Base-by-base conservation (phyloP, 2,797 vertebrate genomes). In the Spinus olivaceus region DNA sequence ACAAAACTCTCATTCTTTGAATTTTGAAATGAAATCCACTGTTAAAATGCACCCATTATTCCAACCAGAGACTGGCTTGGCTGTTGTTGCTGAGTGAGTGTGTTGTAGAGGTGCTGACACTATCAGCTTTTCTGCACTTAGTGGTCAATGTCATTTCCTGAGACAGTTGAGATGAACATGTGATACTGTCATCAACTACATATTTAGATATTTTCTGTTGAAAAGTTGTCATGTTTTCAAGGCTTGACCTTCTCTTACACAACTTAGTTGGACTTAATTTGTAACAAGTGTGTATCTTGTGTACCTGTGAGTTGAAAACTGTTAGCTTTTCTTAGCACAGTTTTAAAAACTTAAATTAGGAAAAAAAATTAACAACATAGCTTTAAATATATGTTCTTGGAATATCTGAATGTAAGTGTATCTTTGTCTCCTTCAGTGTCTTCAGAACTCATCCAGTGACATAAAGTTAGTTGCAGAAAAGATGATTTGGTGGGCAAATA, bases 371-470 rank as follows among this genome's bases (percentile, higher is more conserved):
- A 85, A 44, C 3, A 63, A 25, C 8, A 33, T 33, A 47, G 22
- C n/a, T 80, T 89, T 66, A 51, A 80, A 53, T 61, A 63, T 1
- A 3, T 76, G 30, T 81, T 49, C 14, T 66, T 61, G 22, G 4
- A 28, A 4, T 42, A 60, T 35, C 14, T 74, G 50, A 65, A 65
- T 74, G 11, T 18, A 78, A 71, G 32, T 49, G 23, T 41, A 6
- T 33, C 30, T 73, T 63, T 92, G 35, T 70, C 28, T 92, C 51
- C 11, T 70, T 50, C 81, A 98, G 98, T 98, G 98, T 98, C 97
- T 99, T 91, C 99, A 99, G 98, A 99, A 99, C 95, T 98, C 99
- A 92, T 99, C 99, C 70, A 99, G 99, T 92, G 99, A 99, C 97
- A 98, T 99, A 97, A 98, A 99, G 86, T 98, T 99, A 97, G 99